phyloP scores from a whole-genome alignment of 1,140 invertebrate genomes.

The Penaeus chinensis region DNA sequence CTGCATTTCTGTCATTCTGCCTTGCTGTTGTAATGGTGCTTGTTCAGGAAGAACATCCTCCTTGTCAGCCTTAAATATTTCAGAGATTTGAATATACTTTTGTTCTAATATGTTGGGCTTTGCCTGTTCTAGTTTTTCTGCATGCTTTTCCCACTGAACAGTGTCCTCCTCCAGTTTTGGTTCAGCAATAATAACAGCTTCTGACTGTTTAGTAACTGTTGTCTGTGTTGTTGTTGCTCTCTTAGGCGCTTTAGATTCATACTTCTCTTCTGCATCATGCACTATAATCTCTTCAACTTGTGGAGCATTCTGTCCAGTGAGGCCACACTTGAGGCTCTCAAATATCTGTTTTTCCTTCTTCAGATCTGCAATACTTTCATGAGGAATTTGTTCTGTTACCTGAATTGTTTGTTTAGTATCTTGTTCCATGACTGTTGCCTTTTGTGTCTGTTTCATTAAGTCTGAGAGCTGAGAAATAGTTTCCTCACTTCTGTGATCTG shows the following conservation, averaged over 20 bases:
- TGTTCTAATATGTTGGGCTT: constrained; percentile 46
- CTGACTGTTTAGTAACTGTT: constrained; percentile 46
- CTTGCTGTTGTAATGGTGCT: constrained; percentile 37
- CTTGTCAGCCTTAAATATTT: constrained; percentile 49
- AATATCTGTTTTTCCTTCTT: constrained; percentile 31
- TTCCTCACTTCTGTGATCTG: constrained; percentile 46
- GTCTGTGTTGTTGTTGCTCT: constrained; percentile 32
- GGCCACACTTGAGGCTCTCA: constrained; percentile 36
- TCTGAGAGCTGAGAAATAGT: constrained; percentile 40
- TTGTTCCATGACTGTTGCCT: constrained; percentile 40
- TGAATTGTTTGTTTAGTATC: constrained; percentile 46
- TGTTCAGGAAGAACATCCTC: constrained; percentile 41
- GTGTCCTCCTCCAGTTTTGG: constrained; percentile 49
- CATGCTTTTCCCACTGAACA: constrained; percentile 42
- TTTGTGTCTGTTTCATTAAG: constrained; percentile 31
- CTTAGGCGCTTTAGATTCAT: constrained; percentile 36
- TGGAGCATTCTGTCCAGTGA: constrained; percentile 51
- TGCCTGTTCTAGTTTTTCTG: constrained; percentile 43
- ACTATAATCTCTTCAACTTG: constrained; percentile 52
- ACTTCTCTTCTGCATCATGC: constrained; percentile 56
- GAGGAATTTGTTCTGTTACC: constrained; percentile 46
- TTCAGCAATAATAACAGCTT: constrained; percentile 52
- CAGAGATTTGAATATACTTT: constrained; percentile 43
- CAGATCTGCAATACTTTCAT: constrained; percentile 46
- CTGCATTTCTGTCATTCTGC: constrained; percentile 38